A percentile compares a stretch with the other conserved stretches of the same genome.
phyloP scores from a whole-genome alignment of 2,888 invertebrate species.

The Brachylomia viminalis region DNA sequence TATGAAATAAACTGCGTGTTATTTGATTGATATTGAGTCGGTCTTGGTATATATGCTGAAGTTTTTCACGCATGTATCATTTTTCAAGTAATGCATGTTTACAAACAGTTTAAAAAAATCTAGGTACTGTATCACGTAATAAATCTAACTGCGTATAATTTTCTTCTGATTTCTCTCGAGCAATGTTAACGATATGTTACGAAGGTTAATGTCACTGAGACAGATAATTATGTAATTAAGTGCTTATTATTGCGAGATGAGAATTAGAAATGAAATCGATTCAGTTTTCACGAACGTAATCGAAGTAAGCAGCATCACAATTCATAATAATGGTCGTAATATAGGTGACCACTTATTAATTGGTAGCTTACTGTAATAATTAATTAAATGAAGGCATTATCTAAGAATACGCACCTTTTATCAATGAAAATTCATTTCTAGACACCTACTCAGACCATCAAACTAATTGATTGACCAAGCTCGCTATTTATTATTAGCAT shows the following conservation, averaged over 20 bases:
- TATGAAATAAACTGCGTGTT: conserved; percentile 38
- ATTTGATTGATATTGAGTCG: conserved; percentile 32
- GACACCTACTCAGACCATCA: not conserved
- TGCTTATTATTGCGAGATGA: conserved; percentile 37
- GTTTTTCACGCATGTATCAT: conserved; percentile 13
- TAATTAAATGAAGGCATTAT: not conserved
- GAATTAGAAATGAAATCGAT: conserved; percentile 43
- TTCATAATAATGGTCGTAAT: conserved; percentile 7
- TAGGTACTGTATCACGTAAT: conserved; percentile 75
- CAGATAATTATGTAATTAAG: conserved; percentile 65
- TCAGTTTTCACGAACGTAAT: conserved; percentile 32
- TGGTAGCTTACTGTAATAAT: not conserved
- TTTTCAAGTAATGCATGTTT: conserved; percentile 30
- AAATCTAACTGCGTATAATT: conserved; percentile 61
- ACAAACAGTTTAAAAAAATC: conserved; percentile 64
- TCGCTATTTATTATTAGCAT: conserved; percentile 3
- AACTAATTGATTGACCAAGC: not conserved
- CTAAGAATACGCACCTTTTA: not conserved
- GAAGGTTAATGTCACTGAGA: conserved; percentile 66
- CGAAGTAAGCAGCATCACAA: not conserved
- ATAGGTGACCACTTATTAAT: conserved; percentile 25
- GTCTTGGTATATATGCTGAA: conserved; percentile 11
- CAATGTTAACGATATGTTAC: conserved; percentile 73
- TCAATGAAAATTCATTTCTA: conserved; percentile 2
- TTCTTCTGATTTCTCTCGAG: conserved; percentile 76